Percentiles rank a stretch among this genome's conserved stretches.
Evolutionary conservation across 2,113 vertebrate species (phyloP).

Genomic region (Bubalus kerabau): DNA sequence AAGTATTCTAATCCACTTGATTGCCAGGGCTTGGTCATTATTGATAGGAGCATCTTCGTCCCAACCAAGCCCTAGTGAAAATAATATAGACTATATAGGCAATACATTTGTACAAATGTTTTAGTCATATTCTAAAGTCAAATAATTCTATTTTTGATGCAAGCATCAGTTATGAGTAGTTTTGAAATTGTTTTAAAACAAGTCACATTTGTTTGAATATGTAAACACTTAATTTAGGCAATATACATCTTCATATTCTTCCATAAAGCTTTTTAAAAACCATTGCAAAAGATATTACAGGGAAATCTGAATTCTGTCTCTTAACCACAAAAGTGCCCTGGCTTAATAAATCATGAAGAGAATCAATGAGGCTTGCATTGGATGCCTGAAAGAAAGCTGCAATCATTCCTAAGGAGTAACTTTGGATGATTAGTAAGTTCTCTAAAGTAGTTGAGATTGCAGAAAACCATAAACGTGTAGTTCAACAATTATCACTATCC

Average conservation of each 20-base stretch:
- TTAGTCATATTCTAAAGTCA: neutral
- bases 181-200: constrained; percentile 31
- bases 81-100: neutral
- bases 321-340: constrained; percentile 28
- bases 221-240: constrained; percentile 3
- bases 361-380: constrained; percentile 29
- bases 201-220: constrained; percentile 30
- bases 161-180: neutral
- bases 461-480: constrained; percentile 5
- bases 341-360: constrained; percentile 43
- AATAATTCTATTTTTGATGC: neutral
- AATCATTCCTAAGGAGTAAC: constrained; percentile 39
- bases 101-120: neutral
- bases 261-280: constrained; percentile 31
- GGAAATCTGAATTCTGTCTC: constrained; percentile 46
- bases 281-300: constrained; percentile 45
- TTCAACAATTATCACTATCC: constrained; percentile 8
- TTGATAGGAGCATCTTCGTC: neutral
- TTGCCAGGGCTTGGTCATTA: neutral
- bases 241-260: constrained; percentile 19
- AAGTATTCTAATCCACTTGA: neutral
- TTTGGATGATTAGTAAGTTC: constrained; percentile 30
- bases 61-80: neutral
- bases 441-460: constrained; percentile 1
- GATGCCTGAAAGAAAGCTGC: constrained; percentile 11